phyloP scores from a whole-genome alignment of 2,888 invertebrate genomes.

The Ichneumoninae sp. region DNA sequence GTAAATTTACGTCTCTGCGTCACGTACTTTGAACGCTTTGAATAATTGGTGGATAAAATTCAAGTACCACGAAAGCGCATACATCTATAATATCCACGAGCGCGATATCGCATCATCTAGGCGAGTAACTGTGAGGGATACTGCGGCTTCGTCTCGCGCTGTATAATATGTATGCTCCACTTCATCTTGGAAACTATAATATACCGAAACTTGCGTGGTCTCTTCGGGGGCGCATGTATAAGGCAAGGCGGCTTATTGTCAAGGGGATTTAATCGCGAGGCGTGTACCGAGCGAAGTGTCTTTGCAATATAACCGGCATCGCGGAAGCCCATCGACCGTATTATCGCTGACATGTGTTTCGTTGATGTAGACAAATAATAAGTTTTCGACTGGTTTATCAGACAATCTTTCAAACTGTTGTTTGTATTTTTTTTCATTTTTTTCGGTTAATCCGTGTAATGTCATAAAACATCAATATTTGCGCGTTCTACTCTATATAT shows the following conservation, averaged over 20 bases:
- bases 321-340: not conserved
- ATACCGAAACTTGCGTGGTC: slow-evolving; percentile 13
- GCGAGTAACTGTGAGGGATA: not conserved
- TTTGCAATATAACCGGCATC: not conserved
- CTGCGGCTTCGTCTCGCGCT: not conserved
- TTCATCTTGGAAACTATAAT: slow-evolving; percentile 42
- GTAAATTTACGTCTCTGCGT: not conserved
- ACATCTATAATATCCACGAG: slow-evolving; percentile 5
- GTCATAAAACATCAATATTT: not conserved
- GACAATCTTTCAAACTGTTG: no score
- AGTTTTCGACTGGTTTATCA: no score
- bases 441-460: not conserved
- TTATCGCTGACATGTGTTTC: not conserved
- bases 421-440: not conserved
- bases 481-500: not conserved
- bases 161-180: not conserved
- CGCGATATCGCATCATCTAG: slow-evolving; percentile 9
- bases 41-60: slow-evolving; percentile 36
- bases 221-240: slow-evolving; percentile 12
- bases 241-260: slow-evolving; percentile 16
- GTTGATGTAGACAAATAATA: not conserved
- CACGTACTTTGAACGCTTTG: not conserved
- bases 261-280: slow-evolving; percentile 29
- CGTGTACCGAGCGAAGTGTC: not conserved
- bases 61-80: slow-evolving; percentile 4